These are phyloP conservation scores for Pygmarrhopalites habei DNA, from an alignment of 1,140 invertebrate genomes.

Conservation along the genomic window DNA sequence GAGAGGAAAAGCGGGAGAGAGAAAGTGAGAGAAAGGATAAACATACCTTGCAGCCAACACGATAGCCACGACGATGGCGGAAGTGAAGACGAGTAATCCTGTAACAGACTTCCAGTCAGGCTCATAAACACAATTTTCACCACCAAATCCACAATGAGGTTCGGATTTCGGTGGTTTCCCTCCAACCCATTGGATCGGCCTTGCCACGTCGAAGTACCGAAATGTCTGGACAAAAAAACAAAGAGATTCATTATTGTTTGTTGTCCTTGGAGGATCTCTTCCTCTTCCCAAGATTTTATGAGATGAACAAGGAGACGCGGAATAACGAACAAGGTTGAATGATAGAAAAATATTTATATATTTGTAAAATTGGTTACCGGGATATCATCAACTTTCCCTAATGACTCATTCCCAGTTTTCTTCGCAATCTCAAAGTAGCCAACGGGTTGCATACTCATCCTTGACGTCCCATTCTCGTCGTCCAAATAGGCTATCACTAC, in stretches of 20 bases:
- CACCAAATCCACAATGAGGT: conserved; percentile 65
- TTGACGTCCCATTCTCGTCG: conserved; percentile 35
- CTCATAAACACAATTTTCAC: conserved; percentile 54
- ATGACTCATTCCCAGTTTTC: conserved; percentile 42
- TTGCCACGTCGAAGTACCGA: conserved; percentile 53
- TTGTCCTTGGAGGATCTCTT: no score
- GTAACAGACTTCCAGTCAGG: conserved; percentile 55
- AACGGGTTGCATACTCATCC: conserved; percentile 61
- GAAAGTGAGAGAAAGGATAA: conserved; percentile 9
- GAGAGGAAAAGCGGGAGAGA: background rate
- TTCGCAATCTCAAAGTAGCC: conserved; percentile 65
- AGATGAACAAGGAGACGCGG: no score
- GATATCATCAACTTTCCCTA: conserved; percentile 10
- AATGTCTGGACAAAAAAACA: conserved; percentile 48
- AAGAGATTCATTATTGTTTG: conserved; percentile 42
- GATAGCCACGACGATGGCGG: conserved; percentile 53
- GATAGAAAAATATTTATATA: no score
- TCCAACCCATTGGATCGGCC: conserved; percentile 65
- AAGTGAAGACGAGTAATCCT: conserved; percentile 50
- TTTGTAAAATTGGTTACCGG: no score
- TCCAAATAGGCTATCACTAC: conserved; percentile 63
- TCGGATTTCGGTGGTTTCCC: conserved; percentile 61
- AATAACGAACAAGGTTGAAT: no score
- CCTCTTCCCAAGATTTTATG: no score
- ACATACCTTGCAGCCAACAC: conserved; percentile 56